Base-by-base conservation (phyloP, 2,113 vertebrate species). In the Capra hircus region DNA sequence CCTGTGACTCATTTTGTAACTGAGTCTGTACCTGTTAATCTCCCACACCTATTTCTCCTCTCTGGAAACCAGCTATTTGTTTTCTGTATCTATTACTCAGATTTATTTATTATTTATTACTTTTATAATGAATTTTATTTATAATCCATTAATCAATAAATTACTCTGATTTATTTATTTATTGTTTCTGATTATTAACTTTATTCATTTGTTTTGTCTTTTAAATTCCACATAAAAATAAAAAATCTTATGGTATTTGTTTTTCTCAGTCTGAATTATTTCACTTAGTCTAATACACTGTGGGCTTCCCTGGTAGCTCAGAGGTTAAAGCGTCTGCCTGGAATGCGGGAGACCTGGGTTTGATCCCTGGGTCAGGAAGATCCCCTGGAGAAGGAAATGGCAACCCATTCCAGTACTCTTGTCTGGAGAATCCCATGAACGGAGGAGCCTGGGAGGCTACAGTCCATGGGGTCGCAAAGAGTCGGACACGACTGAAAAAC, bases 401-500 rank as follows among this genome's bases (percentile, higher is more conserved):
- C 27, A 60, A 28, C 59, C 59, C 27, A 60, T 27, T 60, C 5
- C 59, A 60, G 27, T 60, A 28, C 12, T 60, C 27, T 28, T 28
- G 11, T 5, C 12, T 60, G 27, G 27, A 28, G 27, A 60, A 60
- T 28, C 27, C 59, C 59, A 28, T 28, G 59, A 12, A 14, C 2
- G 2, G 27, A 28, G 11, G 27, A 60, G 59, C 12, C 59, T 60
- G 27, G 59, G 28, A 13, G 59, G 59, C 27, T 60, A 28, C 57
- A 13, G 59, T 60, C 27, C 12, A 12, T 60, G 27, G 27, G 59
- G 59, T 28, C 27, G 0, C 27, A 60, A 28, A 60, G 27, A 59
- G 1, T 13, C 5, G 0, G 11, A 60, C 59, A 28, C 5, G 11
- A 60, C 27, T 60, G 11, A 28, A 60, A 28, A 27, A 59, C 1